Evolutionary conservation across 2,888 invertebrate genomes (phyloP).

Genomic region (Bombyx huttoni): DNA sequence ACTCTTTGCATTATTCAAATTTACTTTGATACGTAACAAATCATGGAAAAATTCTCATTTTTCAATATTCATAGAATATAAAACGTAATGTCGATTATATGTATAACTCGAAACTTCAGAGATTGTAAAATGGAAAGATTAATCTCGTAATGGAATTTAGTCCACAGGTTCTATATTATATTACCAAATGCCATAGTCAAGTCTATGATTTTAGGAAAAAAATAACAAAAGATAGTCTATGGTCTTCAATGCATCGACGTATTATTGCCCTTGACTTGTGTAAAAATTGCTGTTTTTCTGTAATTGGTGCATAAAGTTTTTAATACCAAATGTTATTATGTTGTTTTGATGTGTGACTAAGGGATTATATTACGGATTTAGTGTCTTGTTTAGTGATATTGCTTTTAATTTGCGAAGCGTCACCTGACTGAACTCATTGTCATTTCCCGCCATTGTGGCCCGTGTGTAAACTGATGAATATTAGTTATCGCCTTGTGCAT

Average conservation of each 20-base stretch:
- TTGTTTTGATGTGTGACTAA: constrained; percentile 16
- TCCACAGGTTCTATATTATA: no score
- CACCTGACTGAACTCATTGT: constrained; percentile 71
- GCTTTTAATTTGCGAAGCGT: constrained; percentile 54
- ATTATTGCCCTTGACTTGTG: constrained; percentile 63
- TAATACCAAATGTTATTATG: constrained; percentile 17
- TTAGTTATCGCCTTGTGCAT: constrained; percentile 23
- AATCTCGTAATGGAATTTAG: no score
- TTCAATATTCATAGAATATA: no score
- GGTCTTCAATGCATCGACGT: constrained; percentile 45
- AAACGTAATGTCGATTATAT: no score
- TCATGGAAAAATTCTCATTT: no score
- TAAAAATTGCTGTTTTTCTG: constrained; percentile 50
- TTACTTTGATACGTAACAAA: no score
- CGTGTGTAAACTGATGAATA: constrained; percentile 35
- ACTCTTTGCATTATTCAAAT: no score
- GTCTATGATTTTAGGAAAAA: no score
- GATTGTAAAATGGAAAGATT: no score
- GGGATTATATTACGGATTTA: constrained; percentile 24
- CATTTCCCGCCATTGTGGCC: constrained; percentile 74
- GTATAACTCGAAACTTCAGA: no score
- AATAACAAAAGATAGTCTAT: constrained; percentile 24
- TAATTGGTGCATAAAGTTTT: constrained; percentile 26
- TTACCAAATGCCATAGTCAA: no score
- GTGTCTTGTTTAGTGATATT: constrained; percentile 21